These are phyloP conservation scores for Drosophila funebris DNA, from an alignment of 1,140 invertebrate species.

Conservation along the genomic window DNA sequence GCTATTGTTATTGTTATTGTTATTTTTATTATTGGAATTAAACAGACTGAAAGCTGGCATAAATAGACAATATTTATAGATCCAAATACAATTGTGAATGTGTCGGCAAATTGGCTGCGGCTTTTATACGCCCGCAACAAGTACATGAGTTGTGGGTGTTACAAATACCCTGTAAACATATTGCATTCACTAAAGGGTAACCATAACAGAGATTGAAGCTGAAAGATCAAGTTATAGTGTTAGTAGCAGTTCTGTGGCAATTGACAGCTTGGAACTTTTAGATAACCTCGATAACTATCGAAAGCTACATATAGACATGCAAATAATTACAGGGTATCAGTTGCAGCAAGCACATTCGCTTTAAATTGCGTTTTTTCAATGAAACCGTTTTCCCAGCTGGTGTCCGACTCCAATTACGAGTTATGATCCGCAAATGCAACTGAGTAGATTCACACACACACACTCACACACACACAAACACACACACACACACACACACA, in stretches of 20 bases:
- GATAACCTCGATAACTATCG: too few relatives aligned
- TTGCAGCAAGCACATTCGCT: neutral
- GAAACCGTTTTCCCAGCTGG: constrained; percentile 42
- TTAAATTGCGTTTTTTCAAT: neutral
- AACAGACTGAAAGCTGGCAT: neutral
- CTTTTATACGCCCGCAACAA: constrained; percentile 44
- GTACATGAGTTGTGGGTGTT: constrained; percentile 32
- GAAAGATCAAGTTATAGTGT: too few relatives aligned
- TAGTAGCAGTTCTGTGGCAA: neutral
- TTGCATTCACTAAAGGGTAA: neutral
- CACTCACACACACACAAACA: neutral
- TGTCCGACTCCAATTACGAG: constrained; percentile 34
- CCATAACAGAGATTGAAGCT: too few relatives aligned
- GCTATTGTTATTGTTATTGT: neutral
- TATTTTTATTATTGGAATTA: constrained; percentile 18
- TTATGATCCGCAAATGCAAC: constrained; percentile 36
- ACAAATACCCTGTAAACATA: constrained; percentile 16
- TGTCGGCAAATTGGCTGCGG: constrained; percentile 43
- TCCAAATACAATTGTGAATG: constrained; percentile 7
- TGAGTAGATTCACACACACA: constrained; percentile 10
- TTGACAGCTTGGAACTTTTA: neutral
- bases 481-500: too few relatives aligned
- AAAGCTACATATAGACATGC: neutral
- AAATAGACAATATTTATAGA: constrained; percentile 13
- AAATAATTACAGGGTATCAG: constrained; percentile 10